These are phyloP conservation scores for Melanostoma mellinum DNA, from an alignment of 2,888 invertebrate genomes.

Conservation along the genomic window DNA sequence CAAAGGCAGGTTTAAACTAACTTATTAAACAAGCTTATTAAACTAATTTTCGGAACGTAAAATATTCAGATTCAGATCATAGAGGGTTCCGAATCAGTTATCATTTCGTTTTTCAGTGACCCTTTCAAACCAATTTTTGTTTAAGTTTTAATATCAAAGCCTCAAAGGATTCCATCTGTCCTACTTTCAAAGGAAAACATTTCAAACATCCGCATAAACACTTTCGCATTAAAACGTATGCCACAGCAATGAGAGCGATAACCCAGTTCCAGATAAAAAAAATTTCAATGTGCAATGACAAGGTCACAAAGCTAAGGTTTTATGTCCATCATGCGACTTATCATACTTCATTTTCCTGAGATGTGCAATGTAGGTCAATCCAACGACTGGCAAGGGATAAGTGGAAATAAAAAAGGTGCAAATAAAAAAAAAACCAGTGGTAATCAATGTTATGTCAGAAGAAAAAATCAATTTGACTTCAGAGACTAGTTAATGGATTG, in stretches of 20 bases:
- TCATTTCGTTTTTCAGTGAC: too few relatives aligned
- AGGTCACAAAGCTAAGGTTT: slow-evolving; percentile 57
- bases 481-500: slow-evolving; percentile 17
- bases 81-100: too few relatives aligned
- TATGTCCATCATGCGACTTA: slow-evolving; percentile 36
- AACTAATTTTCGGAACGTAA: too few relatives aligned
- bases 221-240: slow-evolving; percentile 14
- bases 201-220: neutral
- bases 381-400: slow-evolving; percentile 29
- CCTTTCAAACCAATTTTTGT: too few relatives aligned
- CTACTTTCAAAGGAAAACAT: neutral
- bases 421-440: slow-evolving; percentile 5
- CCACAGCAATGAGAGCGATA: slow-evolving; percentile 32
- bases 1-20: too few relatives aligned
- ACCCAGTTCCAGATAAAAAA: slow-evolving; percentile 26
- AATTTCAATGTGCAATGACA: slow-evolving; percentile 66
- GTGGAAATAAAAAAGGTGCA: slow-evolving; percentile 6
- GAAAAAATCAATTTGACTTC: neutral
- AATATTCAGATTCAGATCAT: too few relatives aligned
- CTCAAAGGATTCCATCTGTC: slow-evolving; percentile 1
- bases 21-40: too few relatives aligned
- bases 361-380: slow-evolving; percentile 40
- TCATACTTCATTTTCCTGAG: slow-evolving; percentile 33
- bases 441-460: slow-evolving; percentile 19
- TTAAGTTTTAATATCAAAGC: too few relatives aligned